Evolutionary conservation across 1,140 invertebrate species (phyloP), one percentile per base, ranked within the genome.

Genomic region (Zaprionus kolodkinae): DNA sequence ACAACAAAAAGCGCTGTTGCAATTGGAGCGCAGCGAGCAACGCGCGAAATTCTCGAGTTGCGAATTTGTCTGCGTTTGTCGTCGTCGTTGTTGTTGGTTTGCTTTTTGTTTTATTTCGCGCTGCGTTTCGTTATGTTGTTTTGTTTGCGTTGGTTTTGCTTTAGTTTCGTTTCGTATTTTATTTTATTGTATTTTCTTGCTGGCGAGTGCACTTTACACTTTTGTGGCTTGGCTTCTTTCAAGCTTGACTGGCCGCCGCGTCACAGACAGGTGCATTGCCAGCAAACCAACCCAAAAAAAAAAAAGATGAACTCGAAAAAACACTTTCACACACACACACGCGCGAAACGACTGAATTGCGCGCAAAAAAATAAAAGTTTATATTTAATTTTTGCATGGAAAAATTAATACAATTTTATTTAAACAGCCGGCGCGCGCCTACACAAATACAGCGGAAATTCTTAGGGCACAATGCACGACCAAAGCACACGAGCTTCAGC

Each of bases 201-300:
- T 76, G 50, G 65, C 75, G 75, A 67, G 60, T 86, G 83, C 83
- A 87, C 84, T 88, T 87, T 87, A 87, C 83, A 87, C 83, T 87
- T 87, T 87, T 87, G 84, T 87, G 83, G 83, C 83, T 86, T 72
- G 67, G 67, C 66, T 78, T 33, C 68, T 76, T 78, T 76, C 62
- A 71, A 72, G 76, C 76, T 66, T 78, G 36, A 78, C 66, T 78
- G 76, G 54, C 57, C 38, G 54, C 57, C 38, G 27, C 55, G 57
- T 43, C 35, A 40, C 30, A 64, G 38, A 60, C 82, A 87, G 84
- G 84, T 88, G 83, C 84, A 79, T 15, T 17, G 21, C 35, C 55
- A 17, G 72, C 62, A 45, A 45, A 67, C 54, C 62, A 60, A 57
- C 54, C 62, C 50, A 57, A 9, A 38, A 38, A 38, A 36, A 59